phyloP scores from a whole-genome alignment of 2,888 invertebrate species.

The Oxyteleia sp. region DNA sequence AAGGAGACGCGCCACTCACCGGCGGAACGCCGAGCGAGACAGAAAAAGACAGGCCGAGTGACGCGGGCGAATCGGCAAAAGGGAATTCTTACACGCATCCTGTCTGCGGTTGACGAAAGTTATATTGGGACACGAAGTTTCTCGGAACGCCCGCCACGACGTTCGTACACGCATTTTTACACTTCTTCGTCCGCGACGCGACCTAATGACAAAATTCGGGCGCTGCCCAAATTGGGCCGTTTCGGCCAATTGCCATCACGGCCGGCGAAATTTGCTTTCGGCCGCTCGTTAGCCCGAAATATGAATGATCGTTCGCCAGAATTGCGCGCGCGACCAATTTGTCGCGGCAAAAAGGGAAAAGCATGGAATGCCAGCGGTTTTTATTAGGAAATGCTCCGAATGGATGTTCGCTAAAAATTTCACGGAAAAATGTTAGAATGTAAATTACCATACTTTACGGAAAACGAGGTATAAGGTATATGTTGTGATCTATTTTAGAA shows the following conservation, averaged over 20 bases:
- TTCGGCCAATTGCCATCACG: slow-evolving; percentile 34
- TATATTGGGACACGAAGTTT: slow-evolving; percentile 86
- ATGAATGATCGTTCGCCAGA: background rate
- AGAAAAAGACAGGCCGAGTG: slow-evolving; percentile 63
- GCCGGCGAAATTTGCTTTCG: slow-evolving; percentile 1
- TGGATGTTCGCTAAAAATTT: background rate
- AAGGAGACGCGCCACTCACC: slow-evolving; percentile 41
- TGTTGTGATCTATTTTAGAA: no score
- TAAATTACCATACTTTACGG: no score
- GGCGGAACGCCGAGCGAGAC: slow-evolving; percentile 43
- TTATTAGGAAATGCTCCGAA: slow-evolving; percentile 11
- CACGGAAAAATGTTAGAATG: slow-evolving; percentile 5
- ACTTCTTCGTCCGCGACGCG: slow-evolving; percentile 51
- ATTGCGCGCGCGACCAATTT: slow-evolving; percentile 14
- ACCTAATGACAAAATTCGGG: slow-evolving; percentile 61
- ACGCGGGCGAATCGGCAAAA: slow-evolving; percentile 75
- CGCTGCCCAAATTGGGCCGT: slow-evolving; percentile 48
- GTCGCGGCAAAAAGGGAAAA: background rate
- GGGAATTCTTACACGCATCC: slow-evolving; percentile 85
- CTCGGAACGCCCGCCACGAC: slow-evolving; percentile 79
- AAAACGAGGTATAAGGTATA: no score
- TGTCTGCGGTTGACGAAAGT: slow-evolving; percentile 87
- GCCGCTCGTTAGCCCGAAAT: slow-evolving; percentile 34
- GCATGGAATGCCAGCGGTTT: background rate
- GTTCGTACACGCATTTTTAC: slow-evolving; percentile 64